Percentiles rank a stretch among this genome's conserved stretches.
These are phyloP conservation scores for Drosophila stalkeri DNA, from an alignment of 2,888 invertebrate genomes.

Conservation along the genomic window DNA sequence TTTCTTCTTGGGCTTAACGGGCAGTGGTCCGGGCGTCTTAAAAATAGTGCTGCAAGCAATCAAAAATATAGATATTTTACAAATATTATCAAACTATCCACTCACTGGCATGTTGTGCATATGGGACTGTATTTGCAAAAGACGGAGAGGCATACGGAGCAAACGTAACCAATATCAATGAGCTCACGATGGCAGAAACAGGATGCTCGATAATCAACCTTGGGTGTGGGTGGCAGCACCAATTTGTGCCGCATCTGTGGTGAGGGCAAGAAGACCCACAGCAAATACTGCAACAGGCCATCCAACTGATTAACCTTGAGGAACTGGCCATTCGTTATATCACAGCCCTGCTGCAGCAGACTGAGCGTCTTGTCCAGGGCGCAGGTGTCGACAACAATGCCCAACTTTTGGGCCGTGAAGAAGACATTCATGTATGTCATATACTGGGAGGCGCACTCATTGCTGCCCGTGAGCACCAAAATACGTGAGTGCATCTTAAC, in stretches of 20 bases:
- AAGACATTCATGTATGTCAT: slow-evolving; percentile 99
- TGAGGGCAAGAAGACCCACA: slow-evolving; percentile 97
- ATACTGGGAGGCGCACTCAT: slow-evolving; percentile 96
- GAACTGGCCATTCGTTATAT: slow-evolving; percentile 97
- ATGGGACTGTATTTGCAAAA: slow-evolving; percentile 99
- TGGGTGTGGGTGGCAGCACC: slow-evolving; percentile 94
- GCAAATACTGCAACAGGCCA: slow-evolving; percentile 87
- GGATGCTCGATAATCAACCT: slow-evolving; percentile 98
- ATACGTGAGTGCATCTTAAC: slow-evolving; percentile 91
- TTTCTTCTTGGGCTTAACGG: slow-evolving; percentile 92
- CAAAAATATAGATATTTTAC: background rate
- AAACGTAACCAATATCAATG: slow-evolving; percentile 98
- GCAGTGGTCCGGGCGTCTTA: slow-evolving; percentile 93
- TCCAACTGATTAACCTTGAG: slow-evolving; percentile 94
- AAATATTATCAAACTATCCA: slow-evolving; percentile 77
- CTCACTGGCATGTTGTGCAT: slow-evolving; percentile 98
- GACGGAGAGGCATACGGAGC: slow-evolving; percentile 98
- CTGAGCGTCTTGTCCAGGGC: slow-evolving; percentile 96
- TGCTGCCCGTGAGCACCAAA: slow-evolving; percentile 94
- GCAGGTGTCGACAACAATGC: slow-evolving; percentile 96
- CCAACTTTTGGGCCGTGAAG: slow-evolving; percentile 96
- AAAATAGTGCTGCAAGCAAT: slow-evolving; percentile 91
- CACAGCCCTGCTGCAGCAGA: slow-evolving; percentile 97
- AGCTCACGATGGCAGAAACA: slow-evolving; percentile 98
- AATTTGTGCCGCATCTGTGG: slow-evolving; percentile 91